Base-by-base conservation (phyloP, 2,888 invertebrate genomes). In the Tachina fera region DNA sequence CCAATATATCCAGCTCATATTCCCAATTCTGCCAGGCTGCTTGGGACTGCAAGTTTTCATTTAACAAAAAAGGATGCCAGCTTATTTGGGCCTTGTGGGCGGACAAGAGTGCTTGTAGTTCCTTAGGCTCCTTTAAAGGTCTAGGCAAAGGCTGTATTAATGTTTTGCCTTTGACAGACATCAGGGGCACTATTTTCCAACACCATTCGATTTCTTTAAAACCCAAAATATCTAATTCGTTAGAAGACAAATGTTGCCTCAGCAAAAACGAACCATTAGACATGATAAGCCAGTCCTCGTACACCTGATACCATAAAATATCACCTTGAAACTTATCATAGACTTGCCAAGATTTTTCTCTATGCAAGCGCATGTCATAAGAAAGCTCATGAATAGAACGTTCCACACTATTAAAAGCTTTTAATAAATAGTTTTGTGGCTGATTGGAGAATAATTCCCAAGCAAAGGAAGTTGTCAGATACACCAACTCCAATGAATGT, bases 41-140 rank as follows among this genome's bases (percentile, higher is more conserved):
- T 84, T 93, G 94, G 89, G 96, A 96, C 92, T 97, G 97, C 16
- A 90, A 91, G 10, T 80, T 83, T 41, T 88, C 39, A 0, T 67
- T 84, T 51, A 95, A 95, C 0, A 95, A 95, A 0, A 98, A 98
- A 1, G 95, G 94, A 39, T 95, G 94, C 98, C 98, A 98, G 0
- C 95, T 95, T 0, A 97, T 95, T 90, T 96, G 96, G 0, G 97
- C 97, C 51, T 95, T 94, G 86, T 95, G 94, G 0, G 95, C 94
- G 0, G 96, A 96, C 92, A 98, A 95, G 81, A 98, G 94, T 22
- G 96, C 97, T 92, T 97, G 96, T 3, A 98, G 94, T 2, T 95
- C 94, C 2, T 95, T 94, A 0, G 98, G 98, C 1, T 96, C 96
- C 90, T 96, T 96, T 0, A 96, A 95, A 1, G 97, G 97, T 49